Evolutionary conservation across 2,888 invertebrate genomes (phyloP), one percentile per base, ranked within the genome.

Genomic region (Conistra vaccinii): DNA sequence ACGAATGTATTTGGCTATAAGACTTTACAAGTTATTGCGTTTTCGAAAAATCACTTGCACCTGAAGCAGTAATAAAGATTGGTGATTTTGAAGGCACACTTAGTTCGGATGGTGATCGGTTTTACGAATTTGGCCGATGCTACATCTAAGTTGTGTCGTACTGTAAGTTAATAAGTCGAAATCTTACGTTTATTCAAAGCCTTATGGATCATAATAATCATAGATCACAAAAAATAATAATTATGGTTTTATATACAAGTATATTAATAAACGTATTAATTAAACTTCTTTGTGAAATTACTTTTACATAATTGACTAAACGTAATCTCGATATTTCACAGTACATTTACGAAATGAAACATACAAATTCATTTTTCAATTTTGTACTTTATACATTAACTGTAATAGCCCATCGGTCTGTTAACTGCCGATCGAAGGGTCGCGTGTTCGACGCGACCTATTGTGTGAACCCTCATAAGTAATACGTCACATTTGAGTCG

Each of bases 401-500:
- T 12, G 23, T 66, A 55, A 67, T 81, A 55, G 67, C 76, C 29
- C 26, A 60, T 66, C 58, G 32, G 53, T 63, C 61, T 76, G 72
- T 73, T 81, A 67, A 66, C 76, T 68, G 65, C 70, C 55, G 66
- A 76, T 72, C 61, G 29, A 48, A 67, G 85, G 85, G 81, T 84
- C 85, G 76, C 84, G 74, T 81, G 81, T 63, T 65, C 45, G 53
- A 48, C n/a, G 32, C 76, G 29, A 39, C 42, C 84, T 39, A 85
- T 83, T 83, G 85, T 83, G 32, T 61, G 58, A n/a, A 63, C 85
- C 82, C 69, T 61, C 45, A 45, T 58, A 68, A 81, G 69, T 81
- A 69, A 84, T 75, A 81, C 77, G 82, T 81, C 77, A 85, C 81
- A 76, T 73, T 58, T 39, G 3, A n/a, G 39, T 73, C 69, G 23